Percentiles rank a stretch among this genome's conserved stretches.
These are phyloP conservation scores for Drosophila picticornis DNA, from an alignment of 2,888 invertebrate species.

Conservation along the genomic window DNA sequence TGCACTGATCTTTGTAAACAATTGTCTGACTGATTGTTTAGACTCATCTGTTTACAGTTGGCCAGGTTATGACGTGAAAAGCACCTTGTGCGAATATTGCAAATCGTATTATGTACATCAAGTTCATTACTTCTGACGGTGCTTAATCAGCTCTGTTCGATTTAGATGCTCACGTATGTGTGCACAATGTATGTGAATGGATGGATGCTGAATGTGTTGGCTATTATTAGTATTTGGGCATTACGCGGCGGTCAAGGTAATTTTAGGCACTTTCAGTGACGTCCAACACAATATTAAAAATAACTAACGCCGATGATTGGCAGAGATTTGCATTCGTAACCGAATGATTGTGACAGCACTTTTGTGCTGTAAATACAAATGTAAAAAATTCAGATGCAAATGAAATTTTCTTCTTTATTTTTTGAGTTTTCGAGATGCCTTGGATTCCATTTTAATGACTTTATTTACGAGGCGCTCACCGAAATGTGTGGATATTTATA, in stretches of 20 bases:
- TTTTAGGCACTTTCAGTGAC: slow-evolving; percentile 65
- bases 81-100: slow-evolving; percentile 73
- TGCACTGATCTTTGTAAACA: slow-evolving; percentile 33
- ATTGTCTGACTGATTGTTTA: slow-evolving; percentile 21
- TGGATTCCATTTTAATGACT: slow-evolving; percentile 75
- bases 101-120: slow-evolving; percentile 71
- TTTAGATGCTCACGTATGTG: slow-evolving; percentile 66
- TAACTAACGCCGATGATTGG: slow-evolving; percentile 30
- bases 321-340: slow-evolving; percentile 34
- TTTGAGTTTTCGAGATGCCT: slow-evolving; percentile 55
- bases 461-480: slow-evolving; percentile 75
- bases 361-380: slow-evolving; percentile 15
- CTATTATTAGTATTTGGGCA: slow-evolving; percentile 64
- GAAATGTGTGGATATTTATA: slow-evolving; percentile 71
- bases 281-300: slow-evolving; percentile 45
- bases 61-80: slow-evolving; percentile 69
- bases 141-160: slow-evolving; percentile 70
- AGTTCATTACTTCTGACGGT: slow-evolving; percentile 67
- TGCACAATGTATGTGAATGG: slow-evolving; percentile 8
- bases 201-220: slow-evolving; percentile 33
- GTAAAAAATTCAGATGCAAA: slow-evolving; percentile 12
- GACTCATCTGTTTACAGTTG: slow-evolving; percentile 43
- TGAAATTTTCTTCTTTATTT: slow-evolving; percentile 12
- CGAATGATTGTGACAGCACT: slow-evolving; percentile 36
- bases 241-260: slow-evolving; percentile 68